A percentile compares a stretch with the other conserved stretches of the same genome.
phyloP scores from a whole-genome alignment of 2,888 invertebrate genomes.

The Callimorpha dominula region DNA sequence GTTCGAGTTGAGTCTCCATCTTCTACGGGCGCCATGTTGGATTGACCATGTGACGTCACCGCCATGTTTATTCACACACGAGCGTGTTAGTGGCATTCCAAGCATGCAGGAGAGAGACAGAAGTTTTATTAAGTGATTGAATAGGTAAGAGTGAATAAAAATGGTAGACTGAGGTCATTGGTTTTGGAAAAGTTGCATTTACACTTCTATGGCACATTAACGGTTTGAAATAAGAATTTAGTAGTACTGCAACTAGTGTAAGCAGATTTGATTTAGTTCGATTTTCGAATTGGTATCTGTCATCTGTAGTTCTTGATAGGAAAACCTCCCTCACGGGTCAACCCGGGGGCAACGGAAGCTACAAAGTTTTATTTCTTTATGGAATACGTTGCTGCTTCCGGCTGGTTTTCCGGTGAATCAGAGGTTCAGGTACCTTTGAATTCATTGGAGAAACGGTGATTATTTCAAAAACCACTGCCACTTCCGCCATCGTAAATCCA shows the following conservation, averaged over 20 bases:
- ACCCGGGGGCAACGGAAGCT: no score
- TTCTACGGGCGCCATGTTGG: conserved; percentile 47
- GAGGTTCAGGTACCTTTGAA: no score
- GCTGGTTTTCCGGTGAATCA: no score
- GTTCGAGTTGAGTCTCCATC: conserved; percentile 61
- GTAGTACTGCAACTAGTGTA: not conserved
- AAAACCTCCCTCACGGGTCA: no score
- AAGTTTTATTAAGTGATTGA: conserved; percentile 50
- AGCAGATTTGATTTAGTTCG: not conserved
- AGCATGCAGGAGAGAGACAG: conserved; percentile 77
- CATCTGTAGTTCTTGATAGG: not conserved
- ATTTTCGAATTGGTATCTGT: no score
- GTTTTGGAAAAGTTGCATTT: not conserved
- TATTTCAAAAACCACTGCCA: no score
- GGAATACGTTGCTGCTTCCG: not conserved
- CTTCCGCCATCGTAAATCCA: no score
- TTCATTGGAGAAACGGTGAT: no score
- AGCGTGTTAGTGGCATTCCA: conserved; percentile 80
- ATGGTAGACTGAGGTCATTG: not conserved
- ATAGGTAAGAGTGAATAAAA: conserved; percentile 33
- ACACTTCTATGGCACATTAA: not conserved
- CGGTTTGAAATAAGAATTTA: not conserved
- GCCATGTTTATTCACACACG: conserved; percentile 74
- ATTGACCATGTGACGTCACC: conserved; percentile 47
- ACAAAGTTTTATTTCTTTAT: no score